A percentile compares a stretch with the other conserved stretches of the same genome.
These are phyloP conservation scores for Synergus itoensis DNA, from an alignment of 2,888 invertebrate species.

Conservation along the genomic window DNA sequence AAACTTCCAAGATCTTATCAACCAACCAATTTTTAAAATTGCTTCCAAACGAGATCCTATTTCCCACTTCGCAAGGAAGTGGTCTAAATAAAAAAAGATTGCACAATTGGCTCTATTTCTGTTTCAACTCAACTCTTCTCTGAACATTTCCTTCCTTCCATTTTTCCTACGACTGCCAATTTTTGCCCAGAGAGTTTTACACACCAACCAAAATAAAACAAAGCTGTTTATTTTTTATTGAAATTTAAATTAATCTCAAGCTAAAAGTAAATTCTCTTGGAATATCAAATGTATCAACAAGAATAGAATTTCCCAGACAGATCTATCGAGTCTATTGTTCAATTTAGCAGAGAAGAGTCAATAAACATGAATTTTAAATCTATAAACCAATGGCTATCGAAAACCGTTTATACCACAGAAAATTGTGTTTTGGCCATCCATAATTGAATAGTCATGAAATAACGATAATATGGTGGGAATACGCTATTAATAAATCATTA, in stretches of 20 bases:
- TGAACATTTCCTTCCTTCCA: neutral
- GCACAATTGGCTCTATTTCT: constrained; percentile 23
- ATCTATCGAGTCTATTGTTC: neutral
- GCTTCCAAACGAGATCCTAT: constrained; percentile 27
- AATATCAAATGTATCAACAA: too few species aligned
- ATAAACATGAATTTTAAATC: neutral
- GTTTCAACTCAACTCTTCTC: constrained; percentile 24
- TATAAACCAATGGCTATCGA: too few species aligned
- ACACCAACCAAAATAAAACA: neutral
- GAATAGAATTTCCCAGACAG: neutral
- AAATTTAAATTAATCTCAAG: too few species aligned
- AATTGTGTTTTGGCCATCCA: neutral
- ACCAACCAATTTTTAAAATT: constrained; percentile 14
- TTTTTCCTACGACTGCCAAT: neutral
- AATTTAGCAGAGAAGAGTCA: neutral
- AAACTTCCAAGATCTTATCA: constrained; percentile 12
- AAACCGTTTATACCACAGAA: too few species aligned
- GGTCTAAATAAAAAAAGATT: constrained; percentile 23
- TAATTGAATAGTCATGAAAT: neutral
- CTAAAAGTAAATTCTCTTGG: too few species aligned
- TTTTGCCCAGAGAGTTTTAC: neutral
- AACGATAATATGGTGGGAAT: constrained; percentile 14
- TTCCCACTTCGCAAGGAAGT: constrained; percentile 30
- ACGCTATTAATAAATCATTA: constrained; percentile 65
- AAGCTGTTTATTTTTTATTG: neutral